Evolutionary conservation across 2,888 invertebrate genomes (phyloP).

Genomic region (Pasiphila rectangulata): DNA sequence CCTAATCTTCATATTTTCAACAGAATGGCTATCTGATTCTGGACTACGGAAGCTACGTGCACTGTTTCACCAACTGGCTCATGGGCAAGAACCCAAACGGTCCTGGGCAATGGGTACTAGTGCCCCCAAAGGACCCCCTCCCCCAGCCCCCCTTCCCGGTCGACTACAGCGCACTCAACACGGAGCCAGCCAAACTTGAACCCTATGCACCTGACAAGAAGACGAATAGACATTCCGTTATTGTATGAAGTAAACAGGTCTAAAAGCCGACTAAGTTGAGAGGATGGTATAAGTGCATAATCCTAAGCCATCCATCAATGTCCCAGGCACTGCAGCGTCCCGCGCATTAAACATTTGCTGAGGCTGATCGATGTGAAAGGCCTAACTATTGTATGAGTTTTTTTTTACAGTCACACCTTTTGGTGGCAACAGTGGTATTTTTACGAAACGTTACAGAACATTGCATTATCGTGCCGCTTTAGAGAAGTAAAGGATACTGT

Average conservation of each 20-base stretch:
- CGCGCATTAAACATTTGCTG: too few relatives aligned
- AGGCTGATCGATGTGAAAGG: too few relatives aligned
- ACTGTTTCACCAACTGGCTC: constrained; percentile 88
- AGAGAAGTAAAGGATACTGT: too few relatives aligned
- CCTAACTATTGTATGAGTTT: too few relatives aligned
- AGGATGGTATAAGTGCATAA: too few relatives aligned
- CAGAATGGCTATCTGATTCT: constrained; percentile 86
- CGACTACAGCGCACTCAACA: constrained; percentile 87
- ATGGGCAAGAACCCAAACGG: constrained; percentile 88
- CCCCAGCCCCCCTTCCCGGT: constrained; percentile 84
- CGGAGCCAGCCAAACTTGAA: constrained; percentile 85
- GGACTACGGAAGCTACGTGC: constrained; percentile 84
- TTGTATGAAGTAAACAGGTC: constrained; percentile 72
- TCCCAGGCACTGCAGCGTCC: too few relatives aligned
- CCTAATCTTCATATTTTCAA: constrained; percentile 40
- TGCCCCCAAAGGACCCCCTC: constrained; percentile 79
- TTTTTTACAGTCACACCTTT: too few relatives aligned
- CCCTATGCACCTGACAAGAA: constrained; percentile 85
- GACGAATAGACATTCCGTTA: constrained; percentile 85
- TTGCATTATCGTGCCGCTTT: too few relatives aligned
- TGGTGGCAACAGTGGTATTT: too few relatives aligned
- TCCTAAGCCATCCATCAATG: too few relatives aligned
- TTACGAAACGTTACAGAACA: too few relatives aligned
- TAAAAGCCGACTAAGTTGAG: too few relatives aligned
- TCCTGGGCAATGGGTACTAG: constrained; percentile 87